Base-by-base conservation (phyloP, 1,140 invertebrate species). In the Tetraneura akinire region DNA sequence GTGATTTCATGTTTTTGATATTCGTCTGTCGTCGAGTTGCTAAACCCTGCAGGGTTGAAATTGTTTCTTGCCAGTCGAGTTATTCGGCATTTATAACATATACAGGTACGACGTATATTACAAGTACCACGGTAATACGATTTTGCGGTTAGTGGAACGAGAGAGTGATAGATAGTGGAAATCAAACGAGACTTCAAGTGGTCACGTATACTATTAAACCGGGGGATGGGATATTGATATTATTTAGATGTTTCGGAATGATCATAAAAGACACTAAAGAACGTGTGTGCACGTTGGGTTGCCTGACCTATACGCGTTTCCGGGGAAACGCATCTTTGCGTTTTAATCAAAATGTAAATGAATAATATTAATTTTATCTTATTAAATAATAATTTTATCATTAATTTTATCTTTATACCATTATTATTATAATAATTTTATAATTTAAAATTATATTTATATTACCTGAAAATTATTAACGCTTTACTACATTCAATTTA, bases 21-120 rank as follows among this genome's bases (percentile, higher is more conserved):
- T 42, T 42, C 62, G 32, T 66, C n/a, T 37, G 32, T 37, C 18
- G 60, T 26, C 29, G 21, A 3, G 23, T 8, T 6, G 16, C 1
- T 18, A 62, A 18, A 14, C 6, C 14, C 29, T 3, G 3, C 32
- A 2, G 29, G 29, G 62, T 4, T 32, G 3, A 37, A 64, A 64
- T 37, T 37, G 60, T 64, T 64, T 64, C 29, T 64, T 29, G 26
- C 60, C 60, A n/a, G 16, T 37, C 29, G 29, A 64, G 29, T 64
- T 8, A 37, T 66, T 45, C n/a, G 3, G 32, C 3, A 37, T 37
- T 37, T 37, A 37, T 37, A 4, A 37, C 32, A 11, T 16, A 42
- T 42, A 37, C 32, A n/a, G n/a, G n/a, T n/a, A n/a, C n/a, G n/a
- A n/a, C n/a, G n/a, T n/a, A n/a, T n/a, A n/a, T n/a, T n/a, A n/a